These are phyloP conservation scores for Pectinophora gossypiella DNA, from an alignment of 1,140 invertebrate species.

Conservation along the genomic window DNA sequence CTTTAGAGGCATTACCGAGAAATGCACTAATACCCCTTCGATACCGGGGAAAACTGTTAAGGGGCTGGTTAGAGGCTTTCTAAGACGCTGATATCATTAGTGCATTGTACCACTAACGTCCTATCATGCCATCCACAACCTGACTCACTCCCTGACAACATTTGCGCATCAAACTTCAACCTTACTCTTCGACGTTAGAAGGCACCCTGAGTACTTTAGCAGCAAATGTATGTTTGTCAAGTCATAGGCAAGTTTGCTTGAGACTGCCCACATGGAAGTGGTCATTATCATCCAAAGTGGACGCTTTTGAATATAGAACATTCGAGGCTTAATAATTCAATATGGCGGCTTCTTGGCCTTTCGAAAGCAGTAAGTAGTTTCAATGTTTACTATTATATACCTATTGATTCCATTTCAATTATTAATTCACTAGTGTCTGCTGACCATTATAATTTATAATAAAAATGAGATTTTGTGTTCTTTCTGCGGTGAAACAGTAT, in stretches of 20 bases:
- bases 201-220: background rate
- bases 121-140: too few relatives aligned
- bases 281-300: slow-evolving; percentile 51
- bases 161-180: slow-evolving; percentile 18
- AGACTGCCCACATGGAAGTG: slow-evolving; percentile 45
- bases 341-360: too few relatives aligned
- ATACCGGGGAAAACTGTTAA: slow-evolving; percentile 73
- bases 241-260: slow-evolving; percentile 47
- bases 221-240: slow-evolving; percentile 20
- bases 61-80: slow-evolving; percentile 71
- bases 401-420: too few relatives aligned
- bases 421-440: too few relatives aligned
- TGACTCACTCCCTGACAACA: slow-evolving; percentile 10
- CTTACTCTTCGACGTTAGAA: slow-evolving; percentile 10
- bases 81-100: slow-evolving; percentile 72
- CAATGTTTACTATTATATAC: too few relatives aligned
- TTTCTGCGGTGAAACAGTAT: too few relatives aligned
- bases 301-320: slow-evolving; percentile 44
- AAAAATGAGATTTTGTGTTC: too few relatives aligned
- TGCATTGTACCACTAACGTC: slow-evolving; percentile 64
- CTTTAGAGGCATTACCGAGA: slow-evolving; percentile 70
- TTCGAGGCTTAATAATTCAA: slow-evolving; percentile 47
- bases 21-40: slow-evolving; percentile 69
- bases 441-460: too few relatives aligned
- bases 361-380: too few relatives aligned